phyloP scores from a whole-genome alignment of 1,140 invertebrate genomes.

The Luehdorfia chinensis region DNA sequence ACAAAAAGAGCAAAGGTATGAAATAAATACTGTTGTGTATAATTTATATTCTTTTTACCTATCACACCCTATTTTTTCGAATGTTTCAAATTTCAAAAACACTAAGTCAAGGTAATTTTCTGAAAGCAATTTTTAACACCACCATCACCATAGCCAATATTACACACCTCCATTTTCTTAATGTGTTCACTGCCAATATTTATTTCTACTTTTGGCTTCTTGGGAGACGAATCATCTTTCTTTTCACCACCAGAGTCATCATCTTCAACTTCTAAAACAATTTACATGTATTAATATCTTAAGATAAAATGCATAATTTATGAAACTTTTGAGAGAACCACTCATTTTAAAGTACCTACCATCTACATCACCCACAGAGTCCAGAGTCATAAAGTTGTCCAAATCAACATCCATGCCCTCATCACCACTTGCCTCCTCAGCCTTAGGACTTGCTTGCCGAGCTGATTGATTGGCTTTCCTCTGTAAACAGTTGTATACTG shows the following conservation, averaged over 20 bases:
- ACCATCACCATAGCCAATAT: too few relatives aligned
- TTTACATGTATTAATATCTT: too few relatives aligned
- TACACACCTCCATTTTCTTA: slow-evolving; percentile 83
- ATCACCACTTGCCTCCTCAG: slow-evolving; percentile 79
- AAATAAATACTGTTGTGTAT: too few relatives aligned
- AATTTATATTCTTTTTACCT: too few relatives aligned
- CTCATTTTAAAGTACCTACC: slow-evolving; percentile 77
- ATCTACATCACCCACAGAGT: slow-evolving; percentile 90
- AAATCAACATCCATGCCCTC: slow-evolving; percentile 87
- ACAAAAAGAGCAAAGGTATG: too few relatives aligned
- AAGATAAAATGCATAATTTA: too few relatives aligned
- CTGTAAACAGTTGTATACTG: slow-evolving; percentile 65
- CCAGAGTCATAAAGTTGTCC: slow-evolving; percentile 89
- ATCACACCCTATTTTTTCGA: too few relatives aligned
- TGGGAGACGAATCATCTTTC: slow-evolving; percentile 70
- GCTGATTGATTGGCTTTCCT: slow-evolving; percentile 74
- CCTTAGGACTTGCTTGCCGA: slow-evolving; percentile 58
- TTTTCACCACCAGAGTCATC: slow-evolving; percentile 80
- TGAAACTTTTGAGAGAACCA: too few relatives aligned
- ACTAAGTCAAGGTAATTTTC: too few relatives aligned
- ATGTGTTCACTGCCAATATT: slow-evolving; percentile 87
- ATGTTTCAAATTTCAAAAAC: too few relatives aligned
- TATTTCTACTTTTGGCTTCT: slow-evolving; percentile 81
- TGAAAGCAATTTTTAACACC: too few relatives aligned
- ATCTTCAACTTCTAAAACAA: slow-evolving; percentile 77